Percentiles rank a stretch among this genome's conserved stretches.
phyloP scores from a whole-genome alignment of 2,113 vertebrate genomes.

The Cricetomys ansorgei region DNA sequence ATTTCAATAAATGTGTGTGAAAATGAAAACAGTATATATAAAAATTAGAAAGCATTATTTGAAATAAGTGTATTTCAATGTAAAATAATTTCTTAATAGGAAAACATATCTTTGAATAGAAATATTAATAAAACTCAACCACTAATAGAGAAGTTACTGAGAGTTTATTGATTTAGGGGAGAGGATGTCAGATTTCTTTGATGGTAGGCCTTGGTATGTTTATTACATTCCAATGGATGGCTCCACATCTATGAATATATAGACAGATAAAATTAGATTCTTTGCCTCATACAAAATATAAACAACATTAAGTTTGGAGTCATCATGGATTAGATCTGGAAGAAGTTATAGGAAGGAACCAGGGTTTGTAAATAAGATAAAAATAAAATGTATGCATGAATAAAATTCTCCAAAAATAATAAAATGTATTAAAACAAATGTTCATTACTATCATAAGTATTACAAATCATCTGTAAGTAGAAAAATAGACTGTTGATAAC shows the following conservation, averaged over 20 bases:
- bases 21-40: background rate
- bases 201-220: rapidly evolving
- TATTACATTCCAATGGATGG: too few species aligned
- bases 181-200: background rate
- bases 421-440: background rate
- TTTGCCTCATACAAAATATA: background rate
- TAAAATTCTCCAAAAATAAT: background rate
- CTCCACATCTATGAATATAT: background rate
- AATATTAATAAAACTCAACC: background rate
- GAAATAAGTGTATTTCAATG: background rate
- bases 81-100: background rate
- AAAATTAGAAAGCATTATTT: background rate
- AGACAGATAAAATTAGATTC: background rate
- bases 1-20: too few species aligned
- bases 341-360: too few species aligned
- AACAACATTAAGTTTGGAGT: background rate
- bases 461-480: background rate
- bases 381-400: too few species aligned
- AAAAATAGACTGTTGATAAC: background rate
- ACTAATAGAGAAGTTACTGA: background rate
- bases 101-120: background rate
- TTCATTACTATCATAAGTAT: background rate
- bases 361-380: background rate
- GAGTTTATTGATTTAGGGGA: too few species aligned
- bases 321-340: background rate